Evolutionary conservation across 2,797 vertebrate genomes (phyloP), one percentile per base, ranked within the genome.

Genomic region (Erpetoichthys calabaricus): DNA sequence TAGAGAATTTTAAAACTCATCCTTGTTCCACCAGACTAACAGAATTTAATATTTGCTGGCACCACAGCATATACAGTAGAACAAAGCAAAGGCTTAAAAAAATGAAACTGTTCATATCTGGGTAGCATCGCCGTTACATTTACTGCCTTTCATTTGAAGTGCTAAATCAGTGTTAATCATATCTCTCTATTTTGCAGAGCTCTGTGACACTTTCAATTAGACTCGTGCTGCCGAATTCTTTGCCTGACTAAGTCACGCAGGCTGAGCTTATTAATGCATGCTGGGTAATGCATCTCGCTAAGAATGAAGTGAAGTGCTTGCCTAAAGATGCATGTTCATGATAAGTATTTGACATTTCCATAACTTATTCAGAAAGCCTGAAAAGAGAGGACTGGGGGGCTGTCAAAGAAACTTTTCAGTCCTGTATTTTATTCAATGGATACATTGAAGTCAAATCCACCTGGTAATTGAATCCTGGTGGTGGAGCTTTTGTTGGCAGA

Each of bases 121-220:
- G 25, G 25, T 25, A 25, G 25, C 25, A 25, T 25, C 25, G 25
- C 1, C 25, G 25, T 25, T 25, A 25, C 25, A 25, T 25, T 25
- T 25, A 25, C 25, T 25, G 8, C 52, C n/a, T 58, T 53, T 53
- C 45, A 42, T 64, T 56, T 55, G 58, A 6, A n/a, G 52, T 74
- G 66, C 72, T 67, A 68, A 55, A 47, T 66, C 62, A 68, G 68
- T 67, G 66, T 72, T 75, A 64, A 76, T 71, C 71, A 65, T 66
- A 64, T 73, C 75, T 74, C 61, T 72, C 60, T 73, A 43, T 63
- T 41, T 59, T 73, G 69, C 65, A 72, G 72, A 66, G 73, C 59
- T 70, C 53, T 5, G 63, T 70, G 70, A 63, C 72, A 72, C 54
- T 64, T 60, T 70, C 64, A 66, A 72, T 79, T 75, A 77, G 67